phyloP scores from a whole-genome alignment of 2,113 vertebrate species.

The Aptenodytes forsteri region DNA sequence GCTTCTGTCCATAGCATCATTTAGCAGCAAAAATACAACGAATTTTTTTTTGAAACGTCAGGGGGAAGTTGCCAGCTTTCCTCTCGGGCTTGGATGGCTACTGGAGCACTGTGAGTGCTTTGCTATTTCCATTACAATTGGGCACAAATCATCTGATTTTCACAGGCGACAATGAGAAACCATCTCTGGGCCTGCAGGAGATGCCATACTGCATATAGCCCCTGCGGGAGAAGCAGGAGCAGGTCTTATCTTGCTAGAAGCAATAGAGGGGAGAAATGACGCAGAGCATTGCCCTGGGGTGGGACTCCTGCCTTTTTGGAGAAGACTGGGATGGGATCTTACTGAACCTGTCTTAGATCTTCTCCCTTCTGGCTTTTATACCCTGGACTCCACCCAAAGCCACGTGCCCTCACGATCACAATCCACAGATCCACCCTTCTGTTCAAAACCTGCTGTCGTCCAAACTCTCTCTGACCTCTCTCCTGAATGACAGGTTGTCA shows the following conservation, averaged over 20 bases:
- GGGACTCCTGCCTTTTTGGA: neutral
- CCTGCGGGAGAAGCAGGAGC: rapidly evolving
- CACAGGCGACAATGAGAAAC: neutral
- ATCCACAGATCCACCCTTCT: neutral
- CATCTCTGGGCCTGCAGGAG: neutral
- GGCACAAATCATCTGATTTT: neutral
- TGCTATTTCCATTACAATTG: neutral
- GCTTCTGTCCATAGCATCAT: neutral
- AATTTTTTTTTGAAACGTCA: neutral
- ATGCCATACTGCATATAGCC: too few species aligned
- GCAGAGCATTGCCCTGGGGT: neutral
- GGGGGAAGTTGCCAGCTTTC: neutral
- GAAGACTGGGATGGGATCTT: neutral
- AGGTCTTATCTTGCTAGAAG: neutral
- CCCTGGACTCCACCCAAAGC: neutral
- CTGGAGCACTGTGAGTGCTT: neutral
- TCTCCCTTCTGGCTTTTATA: neutral
- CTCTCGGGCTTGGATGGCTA: neutral
- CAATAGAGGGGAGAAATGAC: neutral
- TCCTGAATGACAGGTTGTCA: neutral
- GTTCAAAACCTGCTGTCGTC: neutral
- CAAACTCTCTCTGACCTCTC: neutral
- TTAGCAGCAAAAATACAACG: neutral
- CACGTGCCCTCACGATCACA: rapidly evolving
- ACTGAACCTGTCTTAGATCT: neutral